Percentiles rank a stretch among this genome's conserved stretches.
Evolutionary conservation across 2,797 vertebrate species (phyloP).

Genomic region (Microctenopoma stevenorrisi): DNA sequence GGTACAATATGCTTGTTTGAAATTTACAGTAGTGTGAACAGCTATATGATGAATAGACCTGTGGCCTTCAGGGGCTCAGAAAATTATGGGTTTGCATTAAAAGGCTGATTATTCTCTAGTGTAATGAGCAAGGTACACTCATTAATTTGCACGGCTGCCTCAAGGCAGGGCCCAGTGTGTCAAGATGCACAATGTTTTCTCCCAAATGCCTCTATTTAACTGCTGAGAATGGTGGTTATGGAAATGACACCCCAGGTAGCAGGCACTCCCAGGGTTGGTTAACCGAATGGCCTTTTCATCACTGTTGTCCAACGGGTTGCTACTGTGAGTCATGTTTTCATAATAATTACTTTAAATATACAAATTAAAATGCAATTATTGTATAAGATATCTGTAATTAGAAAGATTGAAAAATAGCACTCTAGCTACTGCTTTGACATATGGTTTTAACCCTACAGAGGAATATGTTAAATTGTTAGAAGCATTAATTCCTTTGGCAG

Average conservation of each 20-base stretch:
- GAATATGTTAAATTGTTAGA: background rate
- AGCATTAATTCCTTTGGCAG: background rate
- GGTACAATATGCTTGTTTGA: background rate
- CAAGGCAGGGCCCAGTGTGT: constrained; percentile 61
- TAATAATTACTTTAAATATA: constrained; percentile 64
- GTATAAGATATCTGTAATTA: constrained; percentile 41
- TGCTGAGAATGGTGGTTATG: constrained; percentile 73
- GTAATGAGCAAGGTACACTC: constrained; percentile 72
- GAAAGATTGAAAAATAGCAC: background rate
- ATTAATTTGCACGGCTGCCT: constrained; percentile 68
- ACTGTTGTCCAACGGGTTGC: constrained; percentile 53
- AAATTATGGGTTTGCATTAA: constrained; percentile 76
- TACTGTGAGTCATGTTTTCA: constrained; percentile 52
- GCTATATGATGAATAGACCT: constrained; percentile 42
- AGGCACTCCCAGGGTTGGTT: constrained; percentile 66
- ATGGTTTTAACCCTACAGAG: constrained; percentile 10
- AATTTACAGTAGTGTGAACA: background rate
- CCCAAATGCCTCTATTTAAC: constrained; percentile 67
- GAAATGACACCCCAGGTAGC: constrained; percentile 75
- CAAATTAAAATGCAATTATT: constrained; percentile 60
- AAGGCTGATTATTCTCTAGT: constrained; percentile 72
- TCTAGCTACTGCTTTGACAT: constrained; percentile 28
- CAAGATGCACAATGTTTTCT: constrained; percentile 64
- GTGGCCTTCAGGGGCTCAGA: constrained; percentile 57
- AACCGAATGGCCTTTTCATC: constrained; percentile 71